A percentile compares a stretch with the other conserved stretches of the same genome.
phyloP scores from a whole-genome alignment of 1,140 invertebrate genomes.

The Drosophila pseudoobscura region DNA sequence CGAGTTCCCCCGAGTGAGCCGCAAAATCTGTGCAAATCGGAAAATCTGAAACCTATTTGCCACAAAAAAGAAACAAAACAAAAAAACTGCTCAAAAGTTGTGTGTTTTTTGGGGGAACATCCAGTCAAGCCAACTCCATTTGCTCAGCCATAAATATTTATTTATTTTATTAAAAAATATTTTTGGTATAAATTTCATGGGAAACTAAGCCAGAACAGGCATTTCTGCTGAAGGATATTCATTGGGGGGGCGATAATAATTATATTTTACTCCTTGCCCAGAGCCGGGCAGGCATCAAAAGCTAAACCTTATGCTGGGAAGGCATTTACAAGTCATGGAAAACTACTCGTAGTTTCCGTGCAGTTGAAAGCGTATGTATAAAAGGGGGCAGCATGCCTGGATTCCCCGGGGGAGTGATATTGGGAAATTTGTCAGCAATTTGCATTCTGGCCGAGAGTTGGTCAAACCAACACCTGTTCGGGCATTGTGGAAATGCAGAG shows the following conservation, averaged over 20 bases:
- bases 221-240: not conserved
- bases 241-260: constrained; percentile 5
- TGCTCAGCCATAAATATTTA: constrained; percentile 35
- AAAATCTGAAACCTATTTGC: constrained; percentile 40
- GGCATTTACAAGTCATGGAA: constrained; percentile 15
- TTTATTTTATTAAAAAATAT: constrained; percentile 32
- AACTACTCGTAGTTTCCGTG: constrained; percentile 1
- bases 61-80: not conserved
- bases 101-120: not conserved
- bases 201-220: not conserved
- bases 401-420: constrained; percentile 32
- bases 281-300: not conserved
- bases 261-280: not conserved
- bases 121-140: constrained; percentile 15
- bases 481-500: constrained; percentile 18
- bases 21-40: constrained; percentile 45
- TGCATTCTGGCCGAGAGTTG: constrained; percentile 42
- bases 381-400: not conserved
- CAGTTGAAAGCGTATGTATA: constrained; percentile 9
- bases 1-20: constrained; percentile 21
- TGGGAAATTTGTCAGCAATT: constrained; percentile 45
- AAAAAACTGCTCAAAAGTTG: constrained; percentile 14
- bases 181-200: constrained; percentile 6
- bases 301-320: constrained; percentile 1
- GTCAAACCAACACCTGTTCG: constrained; percentile 48